Evolutionary conservation across 2,888 invertebrate genomes (phyloP).

Genomic region (Polydrusus cervinus): DNA sequence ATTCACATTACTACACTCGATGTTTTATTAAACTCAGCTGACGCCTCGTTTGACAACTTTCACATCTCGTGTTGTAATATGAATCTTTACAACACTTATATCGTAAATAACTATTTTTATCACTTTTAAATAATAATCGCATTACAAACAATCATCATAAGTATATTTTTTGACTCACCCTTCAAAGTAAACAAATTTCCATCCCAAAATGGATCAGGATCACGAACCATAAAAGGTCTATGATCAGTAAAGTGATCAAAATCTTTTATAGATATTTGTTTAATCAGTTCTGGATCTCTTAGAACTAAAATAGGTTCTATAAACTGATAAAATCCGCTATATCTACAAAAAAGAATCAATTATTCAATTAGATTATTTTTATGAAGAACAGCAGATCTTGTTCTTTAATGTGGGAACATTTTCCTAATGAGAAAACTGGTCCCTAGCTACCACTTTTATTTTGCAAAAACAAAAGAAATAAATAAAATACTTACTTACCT

Average conservation of each 20-base stretch:
- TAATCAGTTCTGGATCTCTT: slow-evolving; percentile 75
- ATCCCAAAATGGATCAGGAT: slow-evolving; percentile 71
- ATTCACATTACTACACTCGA: too few relatives aligned
- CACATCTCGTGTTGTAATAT: too few relatives aligned
- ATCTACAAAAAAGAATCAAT: slow-evolving; percentile 55
- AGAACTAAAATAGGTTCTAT: slow-evolving; percentile 71
- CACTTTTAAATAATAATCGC: too few relatives aligned
- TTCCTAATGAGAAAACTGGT: too few relatives aligned
- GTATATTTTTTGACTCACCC: slow-evolving; percentile 23
- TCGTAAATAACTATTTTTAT: too few relatives aligned
- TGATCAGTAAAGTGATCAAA: slow-evolving; percentile 76
- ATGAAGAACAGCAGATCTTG: too few relatives aligned
- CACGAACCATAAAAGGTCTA: slow-evolving; percentile 60
- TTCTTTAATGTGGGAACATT: too few relatives aligned
- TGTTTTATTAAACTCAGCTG: too few relatives aligned
- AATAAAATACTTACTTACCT: slow-evolving; percentile 51
- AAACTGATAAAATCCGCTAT: slow-evolving; percentile 60
- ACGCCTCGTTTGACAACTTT: too few relatives aligned
- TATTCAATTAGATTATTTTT: too few relatives aligned
- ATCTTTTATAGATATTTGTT: slow-evolving; percentile 75
- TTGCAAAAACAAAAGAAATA: not conserved
- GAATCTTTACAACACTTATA: too few relatives aligned
- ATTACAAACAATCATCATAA: not conserved
- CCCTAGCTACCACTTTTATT: too few relatives aligned
- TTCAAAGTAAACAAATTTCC: slow-evolving; percentile 65